These are phyloP conservation scores for Tromatobia lineatoria DNA, from an alignment of 2,888 invertebrate genomes.

Conservation along the genomic window DNA sequence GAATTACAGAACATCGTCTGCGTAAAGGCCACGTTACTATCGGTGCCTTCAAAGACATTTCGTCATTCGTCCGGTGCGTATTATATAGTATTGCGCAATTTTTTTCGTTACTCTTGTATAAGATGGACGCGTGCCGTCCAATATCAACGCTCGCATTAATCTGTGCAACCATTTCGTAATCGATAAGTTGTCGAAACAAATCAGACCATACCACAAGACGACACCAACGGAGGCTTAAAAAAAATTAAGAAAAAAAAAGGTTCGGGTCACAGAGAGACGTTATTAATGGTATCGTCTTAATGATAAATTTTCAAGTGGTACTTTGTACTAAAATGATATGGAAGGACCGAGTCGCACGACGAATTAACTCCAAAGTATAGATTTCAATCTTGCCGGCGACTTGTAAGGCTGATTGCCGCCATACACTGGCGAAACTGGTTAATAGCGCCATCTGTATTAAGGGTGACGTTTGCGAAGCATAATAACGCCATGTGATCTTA, in stretches of 20 bases:
- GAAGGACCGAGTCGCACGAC: too few species aligned
- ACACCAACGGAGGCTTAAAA: constrained; percentile 8
- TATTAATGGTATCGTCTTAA: constrained; percentile 1
- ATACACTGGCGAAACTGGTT: not conserved
- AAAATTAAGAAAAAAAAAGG: not conserved
- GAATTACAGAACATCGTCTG: constrained; percentile 35
- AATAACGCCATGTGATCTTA: not conserved
- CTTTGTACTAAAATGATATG: too few species aligned
- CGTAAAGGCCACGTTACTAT: constrained; percentile 53
- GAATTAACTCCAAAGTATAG: not conserved
- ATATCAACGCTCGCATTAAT: constrained; percentile 34
- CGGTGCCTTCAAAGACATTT: constrained; percentile 52
- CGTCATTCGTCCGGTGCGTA: constrained; percentile 38
- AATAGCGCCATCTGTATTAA: not conserved
- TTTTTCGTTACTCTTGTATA: constrained; percentile 15
- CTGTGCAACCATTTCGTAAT: constrained; percentile 45
- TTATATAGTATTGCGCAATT: constrained; percentile 42
- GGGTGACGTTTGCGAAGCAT: not conserved
- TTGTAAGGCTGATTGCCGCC: not conserved
- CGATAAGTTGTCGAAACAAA: constrained; percentile 33
- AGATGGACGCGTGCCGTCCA: constrained; percentile 25
- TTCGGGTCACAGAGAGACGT: constrained; percentile 25
- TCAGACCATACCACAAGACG: constrained; percentile 18
- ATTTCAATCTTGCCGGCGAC: not conserved
- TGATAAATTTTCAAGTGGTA: not conserved